These are phyloP conservation scores for Capricornis sumatraensis DNA, from an alignment of 2,113 vertebrate genomes.

Conservation along the genomic window DNA sequence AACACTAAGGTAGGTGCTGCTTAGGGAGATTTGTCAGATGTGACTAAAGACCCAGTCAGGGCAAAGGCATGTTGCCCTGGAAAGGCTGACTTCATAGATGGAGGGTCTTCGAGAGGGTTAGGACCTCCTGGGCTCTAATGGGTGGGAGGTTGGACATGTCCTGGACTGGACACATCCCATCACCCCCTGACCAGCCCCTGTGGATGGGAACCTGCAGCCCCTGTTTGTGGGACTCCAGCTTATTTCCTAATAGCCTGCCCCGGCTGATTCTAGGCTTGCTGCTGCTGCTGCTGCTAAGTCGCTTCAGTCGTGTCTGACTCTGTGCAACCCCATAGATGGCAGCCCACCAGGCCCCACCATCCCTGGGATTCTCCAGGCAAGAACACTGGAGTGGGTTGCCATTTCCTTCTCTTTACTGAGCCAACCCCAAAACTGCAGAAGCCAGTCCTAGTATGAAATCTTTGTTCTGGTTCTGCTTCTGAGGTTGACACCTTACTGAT, in stretches of 20 bases:
- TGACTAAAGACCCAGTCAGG: background rate
- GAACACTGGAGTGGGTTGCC: too few relatives aligned
- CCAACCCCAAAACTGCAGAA: background rate
- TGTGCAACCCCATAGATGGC: too few relatives aligned
- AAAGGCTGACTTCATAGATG: too few relatives aligned
- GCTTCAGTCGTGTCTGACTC: too few relatives aligned
- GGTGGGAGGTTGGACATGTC: background rate
- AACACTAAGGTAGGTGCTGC: background rate
- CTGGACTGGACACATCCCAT: background rate
- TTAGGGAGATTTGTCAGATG: background rate
- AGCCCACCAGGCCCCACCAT: too few relatives aligned
- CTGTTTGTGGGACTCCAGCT: fast-evolving
- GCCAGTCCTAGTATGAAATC: background rate
- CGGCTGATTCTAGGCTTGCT: background rate
- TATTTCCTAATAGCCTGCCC: fast-evolving
- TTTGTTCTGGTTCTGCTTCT: background rate
- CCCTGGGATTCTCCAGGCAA: too few relatives aligned
- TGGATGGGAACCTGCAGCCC: background rate
- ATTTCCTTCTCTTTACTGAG: background rate
- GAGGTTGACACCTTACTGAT: background rate
- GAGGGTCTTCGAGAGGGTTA: background rate
- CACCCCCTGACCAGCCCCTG: background rate
- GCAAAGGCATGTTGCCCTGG: background rate
- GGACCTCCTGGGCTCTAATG: background rate
- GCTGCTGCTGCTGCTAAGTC: background rate